Evolutionary conservation across 2,797 vertebrate species (phyloP), one percentile per base, ranked within the genome.

Genomic region (Scarus forsteni): DNA sequence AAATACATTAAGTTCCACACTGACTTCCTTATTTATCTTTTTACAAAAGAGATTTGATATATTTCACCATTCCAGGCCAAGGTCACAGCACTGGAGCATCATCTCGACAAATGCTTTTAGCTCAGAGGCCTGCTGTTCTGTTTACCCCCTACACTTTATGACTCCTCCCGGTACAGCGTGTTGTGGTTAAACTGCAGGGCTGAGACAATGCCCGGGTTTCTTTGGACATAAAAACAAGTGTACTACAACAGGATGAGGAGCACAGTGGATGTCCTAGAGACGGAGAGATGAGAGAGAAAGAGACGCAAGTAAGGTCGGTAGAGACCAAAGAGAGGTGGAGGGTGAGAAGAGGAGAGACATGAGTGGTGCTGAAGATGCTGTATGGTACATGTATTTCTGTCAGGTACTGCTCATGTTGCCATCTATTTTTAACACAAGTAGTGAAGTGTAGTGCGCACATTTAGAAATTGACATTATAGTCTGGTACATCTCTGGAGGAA

Each of bases 291-390:
- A 27, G 16, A 7, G 13, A 53, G 59, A 45, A 53, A 39, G 52
- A 13, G 13, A 64, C 63, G 19, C 50, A 54, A 66, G 66, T 43
- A 27, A n/a, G 50, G 80, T 84, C 77, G 15, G 77, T 86, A 63
- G 1, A 0, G 39, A 16, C 7, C 10, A 56, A 39, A 2, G 6
- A 38, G 53, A 69, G 12, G 15, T 1, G 50, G 15, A 64, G 40
- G 62, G 3, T 58, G 42, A 36, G 36, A 45, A 0, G 36, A 63
- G 27, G 56, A 45, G 35, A 13, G 48, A 58, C 46, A 57, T 45
- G 70, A 80, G 52, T 38, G 62, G 79, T 79, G 83, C 69, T 55
- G 54, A 61, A 14, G 80, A 68, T 5, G 34, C 42, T 71, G 45
- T 45, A 49, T 46, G 42, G 64, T 8, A 3, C 54, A n/a, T 1